Evolutionary conservation across 2,113 vertebrate species (phyloP).

Genomic region (Lathamus discolor): DNA sequence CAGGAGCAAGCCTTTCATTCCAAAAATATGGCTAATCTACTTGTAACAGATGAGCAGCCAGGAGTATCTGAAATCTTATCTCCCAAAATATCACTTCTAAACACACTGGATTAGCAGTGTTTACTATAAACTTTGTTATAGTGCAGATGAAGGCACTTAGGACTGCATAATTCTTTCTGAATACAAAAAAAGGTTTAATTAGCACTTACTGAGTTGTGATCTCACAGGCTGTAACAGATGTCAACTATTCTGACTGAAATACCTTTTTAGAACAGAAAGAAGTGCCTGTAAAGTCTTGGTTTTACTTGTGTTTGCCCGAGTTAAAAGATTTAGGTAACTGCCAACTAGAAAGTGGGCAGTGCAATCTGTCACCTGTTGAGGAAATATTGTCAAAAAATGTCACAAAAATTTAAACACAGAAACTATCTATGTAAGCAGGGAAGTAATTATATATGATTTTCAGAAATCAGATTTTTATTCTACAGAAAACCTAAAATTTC

Average conservation of each 20-base stretch:
- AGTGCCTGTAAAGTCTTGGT: not conserved
- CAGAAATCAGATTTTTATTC: not conserved
- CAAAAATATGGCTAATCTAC: constrained; percentile 19
- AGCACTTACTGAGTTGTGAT: constrained; percentile 1
- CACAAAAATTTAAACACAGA: not conserved
- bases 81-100: constrained; percentile 44
- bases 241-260: not conserved
- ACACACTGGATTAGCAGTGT: constrained; percentile 26
- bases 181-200: constrained; percentile 48
- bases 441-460: not conserved
- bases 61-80: constrained; percentile 9
- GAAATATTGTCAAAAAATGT: not conserved
- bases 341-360: not conserved
- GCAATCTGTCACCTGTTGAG: not conserved
- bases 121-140: constrained; percentile 32
- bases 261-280: not conserved
- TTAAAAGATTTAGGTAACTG: not conserved
- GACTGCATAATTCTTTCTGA: constrained; percentile 4
- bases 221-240: constrained; percentile 8
- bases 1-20: not conserved
- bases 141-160: constrained; percentile 21
- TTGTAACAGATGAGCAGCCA: not conserved
- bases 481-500: not conserved
- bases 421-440: not conserved
- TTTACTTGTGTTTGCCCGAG: not conserved